A percentile compares a stretch with the other conserved stretches of the same genome.
phyloP scores from a whole-genome alignment of 2,888 invertebrate genomes.

The Zaprionus lineosus region DNA sequence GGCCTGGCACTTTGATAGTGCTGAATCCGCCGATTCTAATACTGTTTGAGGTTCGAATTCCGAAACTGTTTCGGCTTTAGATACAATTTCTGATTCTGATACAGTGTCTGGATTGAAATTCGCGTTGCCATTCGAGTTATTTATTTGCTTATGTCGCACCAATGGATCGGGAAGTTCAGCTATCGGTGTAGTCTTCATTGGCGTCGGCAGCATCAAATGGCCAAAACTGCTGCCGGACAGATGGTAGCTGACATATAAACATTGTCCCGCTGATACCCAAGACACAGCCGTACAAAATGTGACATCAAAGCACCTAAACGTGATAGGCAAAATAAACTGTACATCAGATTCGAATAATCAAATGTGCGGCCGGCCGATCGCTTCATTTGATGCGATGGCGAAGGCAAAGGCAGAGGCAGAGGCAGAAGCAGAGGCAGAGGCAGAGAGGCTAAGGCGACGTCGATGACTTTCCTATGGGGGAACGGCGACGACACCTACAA shows the following conservation, averaged over 20 bases:
- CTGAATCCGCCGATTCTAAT: slow-evolving; percentile 53
- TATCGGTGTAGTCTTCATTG: slow-evolving; percentile 15
- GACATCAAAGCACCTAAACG: slow-evolving; percentile 62
- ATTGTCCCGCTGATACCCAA: slow-evolving; percentile 25
- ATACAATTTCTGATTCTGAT: background rate
- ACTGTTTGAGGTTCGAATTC: slow-evolving; percentile 3
- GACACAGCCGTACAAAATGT: slow-evolving; percentile 34
- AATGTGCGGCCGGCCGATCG: slow-evolving; percentile 29
- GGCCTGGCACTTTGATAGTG: slow-evolving; percentile 65
- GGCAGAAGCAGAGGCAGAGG: too few relatives aligned
- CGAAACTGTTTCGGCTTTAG: slow-evolving; percentile 4
- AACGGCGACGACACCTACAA: background rate
- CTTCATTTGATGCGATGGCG: slow-evolving; percentile 31
- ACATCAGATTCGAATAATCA: slow-evolving; percentile 49
- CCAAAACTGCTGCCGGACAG: slow-evolving; percentile 39
- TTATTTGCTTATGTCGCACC: slow-evolving; percentile 72
- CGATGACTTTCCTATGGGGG: slow-evolving; percentile 1
- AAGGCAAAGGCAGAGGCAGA: too few relatives aligned
- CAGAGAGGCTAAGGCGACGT: slow-evolving; percentile 21
- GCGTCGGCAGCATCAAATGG: slow-evolving; percentile 67
- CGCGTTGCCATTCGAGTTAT: slow-evolving; percentile 37
- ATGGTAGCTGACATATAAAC: slow-evolving; percentile 54
- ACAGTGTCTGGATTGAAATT: too few relatives aligned
- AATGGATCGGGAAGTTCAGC: slow-evolving; percentile 65
- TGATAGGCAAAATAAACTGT: slow-evolving; percentile 62